phyloP scores from a whole-genome alignment of 2,113 vertebrate genomes.

The Eupsittula cactorum region DNA sequence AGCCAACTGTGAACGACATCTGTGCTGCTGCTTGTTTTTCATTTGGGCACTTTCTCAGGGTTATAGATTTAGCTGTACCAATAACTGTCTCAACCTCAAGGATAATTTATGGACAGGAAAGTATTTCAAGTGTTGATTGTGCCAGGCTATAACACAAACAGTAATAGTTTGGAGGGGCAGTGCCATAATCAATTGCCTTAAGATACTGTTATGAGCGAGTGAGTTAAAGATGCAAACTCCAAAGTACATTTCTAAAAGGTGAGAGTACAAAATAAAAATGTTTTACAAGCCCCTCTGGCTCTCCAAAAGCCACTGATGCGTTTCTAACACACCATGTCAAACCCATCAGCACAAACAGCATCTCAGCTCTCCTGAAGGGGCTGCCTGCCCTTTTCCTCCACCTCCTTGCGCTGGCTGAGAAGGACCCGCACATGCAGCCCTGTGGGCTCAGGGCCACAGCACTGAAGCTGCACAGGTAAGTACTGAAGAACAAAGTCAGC shows the following conservation, averaged over 20 bases:
- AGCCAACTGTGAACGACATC: neutral
- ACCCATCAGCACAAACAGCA: neutral
- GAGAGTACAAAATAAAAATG: neutral
- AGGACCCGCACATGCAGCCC: fast-evolving
- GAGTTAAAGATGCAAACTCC: neutral
- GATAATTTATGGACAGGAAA: neutral
- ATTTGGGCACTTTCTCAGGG: neutral
- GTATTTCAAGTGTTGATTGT: neutral
- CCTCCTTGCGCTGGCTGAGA: neutral
- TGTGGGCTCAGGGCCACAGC: neutral
- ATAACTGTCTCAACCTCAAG: neutral
- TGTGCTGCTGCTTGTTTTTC: neutral
- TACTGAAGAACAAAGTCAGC: neutral
- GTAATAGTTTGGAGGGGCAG: neutral
- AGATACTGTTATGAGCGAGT: neutral
- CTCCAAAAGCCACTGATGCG: neutral
- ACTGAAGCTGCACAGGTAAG: neutral
- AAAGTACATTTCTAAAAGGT: neutral
- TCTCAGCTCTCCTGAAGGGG: neutral
- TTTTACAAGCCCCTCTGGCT: neutral
- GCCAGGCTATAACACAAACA: neutral
- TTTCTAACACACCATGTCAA: neutral
- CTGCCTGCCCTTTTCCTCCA: neutral
- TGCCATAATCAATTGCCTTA: neutral
- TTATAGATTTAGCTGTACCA: conserved; percentile 3